Conservation (phyloP, 2,113 vertebrate species). For the Limanda limanda region DNA sequence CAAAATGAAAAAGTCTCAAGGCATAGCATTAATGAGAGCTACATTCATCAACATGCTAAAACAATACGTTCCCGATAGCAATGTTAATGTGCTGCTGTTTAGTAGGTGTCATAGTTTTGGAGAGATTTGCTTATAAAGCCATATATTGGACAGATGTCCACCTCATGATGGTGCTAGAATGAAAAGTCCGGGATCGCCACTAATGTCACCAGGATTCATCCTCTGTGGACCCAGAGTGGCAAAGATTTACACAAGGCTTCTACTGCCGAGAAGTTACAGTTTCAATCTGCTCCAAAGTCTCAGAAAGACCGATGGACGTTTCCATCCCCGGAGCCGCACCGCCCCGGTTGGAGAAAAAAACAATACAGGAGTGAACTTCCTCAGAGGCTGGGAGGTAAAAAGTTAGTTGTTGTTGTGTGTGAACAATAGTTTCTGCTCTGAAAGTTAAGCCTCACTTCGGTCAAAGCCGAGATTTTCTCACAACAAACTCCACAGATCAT, state of each 20-base stretch:
- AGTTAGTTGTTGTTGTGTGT: background rate
- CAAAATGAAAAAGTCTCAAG: no score
- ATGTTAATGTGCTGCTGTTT: no score
- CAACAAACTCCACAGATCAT: constrained; percentile 46
- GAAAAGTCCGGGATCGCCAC: background rate
- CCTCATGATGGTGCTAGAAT: no score
- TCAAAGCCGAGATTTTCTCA: constrained; percentile 35
- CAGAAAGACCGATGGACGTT: background rate
- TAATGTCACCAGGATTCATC: background rate
- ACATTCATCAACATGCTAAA: no score
- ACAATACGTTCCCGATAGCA: no score
- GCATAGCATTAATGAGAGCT: no score
- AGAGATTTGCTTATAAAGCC: no score
- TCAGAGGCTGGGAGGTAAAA: background rate
- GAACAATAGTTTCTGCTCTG: constrained; percentile 10
- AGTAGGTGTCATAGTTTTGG: no score
- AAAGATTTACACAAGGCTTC: background rate
- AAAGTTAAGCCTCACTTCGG: constrained; percentile 15
- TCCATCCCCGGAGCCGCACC: background rate
- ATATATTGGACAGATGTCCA: no score
- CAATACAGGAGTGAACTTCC: background rate
- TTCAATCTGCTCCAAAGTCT: background rate
- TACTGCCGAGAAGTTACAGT: background rate
- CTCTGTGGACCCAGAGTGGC: background rate
- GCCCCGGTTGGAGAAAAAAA: background rate